A percentile compares a stretch with the other conserved stretches of the same genome.
These are phyloP conservation scores for Diabrotica balteata DNA, from an alignment of 2,888 invertebrate genomes.

Conservation along the genomic window DNA sequence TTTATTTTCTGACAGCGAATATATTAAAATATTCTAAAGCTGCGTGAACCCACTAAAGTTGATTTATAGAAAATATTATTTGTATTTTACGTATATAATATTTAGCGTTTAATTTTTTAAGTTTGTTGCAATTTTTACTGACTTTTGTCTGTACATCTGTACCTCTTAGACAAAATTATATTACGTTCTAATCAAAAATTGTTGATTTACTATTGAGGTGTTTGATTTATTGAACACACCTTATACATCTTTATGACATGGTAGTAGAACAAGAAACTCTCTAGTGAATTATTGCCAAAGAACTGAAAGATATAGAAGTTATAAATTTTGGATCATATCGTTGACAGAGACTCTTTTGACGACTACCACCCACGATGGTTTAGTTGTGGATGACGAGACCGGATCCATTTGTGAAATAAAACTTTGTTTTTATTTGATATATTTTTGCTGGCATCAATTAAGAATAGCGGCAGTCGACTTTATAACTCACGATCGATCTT, in stretches of 20 bases:
- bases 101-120: no score
- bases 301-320: constrained; percentile 50
- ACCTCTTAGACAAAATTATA: no score
- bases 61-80: no score
- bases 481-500: background rate
- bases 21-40: no score
- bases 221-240: constrained; percentile 14
- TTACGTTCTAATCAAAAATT: no score
- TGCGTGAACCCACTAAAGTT: no score
- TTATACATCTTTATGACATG: constrained; percentile 25
- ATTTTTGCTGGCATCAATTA: constrained; percentile 24
- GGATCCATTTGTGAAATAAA: constrained; percentile 36
- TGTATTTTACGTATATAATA: no score
- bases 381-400: constrained; percentile 33
- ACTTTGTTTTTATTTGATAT: constrained; percentile 21
- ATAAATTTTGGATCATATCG: constrained; percentile 50
- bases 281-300: constrained; percentile 47
- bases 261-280: constrained; percentile 45
- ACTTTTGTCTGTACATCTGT: no score
- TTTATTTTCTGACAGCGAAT: no score
- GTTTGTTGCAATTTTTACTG: no score
- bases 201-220: no score
- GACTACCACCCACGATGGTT: constrained; percentile 41
- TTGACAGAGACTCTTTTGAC: constrained; percentile 33
- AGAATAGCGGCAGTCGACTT: background rate